Evolutionary conservation across 2,797 vertebrate genomes (phyloP), one percentile per base, ranked within the genome.

Genomic region (Scolopax bukidnonensis): DNA sequence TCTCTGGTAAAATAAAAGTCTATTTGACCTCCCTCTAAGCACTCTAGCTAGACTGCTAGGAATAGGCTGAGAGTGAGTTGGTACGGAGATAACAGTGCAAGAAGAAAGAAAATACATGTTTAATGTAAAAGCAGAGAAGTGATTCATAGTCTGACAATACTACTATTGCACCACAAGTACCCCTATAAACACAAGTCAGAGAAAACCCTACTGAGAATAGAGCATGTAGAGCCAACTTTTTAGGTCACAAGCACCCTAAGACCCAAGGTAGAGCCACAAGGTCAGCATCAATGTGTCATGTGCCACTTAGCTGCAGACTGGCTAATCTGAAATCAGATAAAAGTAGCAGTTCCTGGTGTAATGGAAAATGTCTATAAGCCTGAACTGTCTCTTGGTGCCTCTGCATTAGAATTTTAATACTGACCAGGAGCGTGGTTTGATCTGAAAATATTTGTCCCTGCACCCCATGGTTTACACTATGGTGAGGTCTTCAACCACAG

Each of bases 391-490:
- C 32, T 73, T 60, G 41, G 16, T 79, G 41, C 33, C 38, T 16
- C 18, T 61, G 33, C 18, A 14, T 33, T 38, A 21, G 3, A 19
- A 10, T 68, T 87, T 77, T 9, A 81, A 65, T 27, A 11, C 19
- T 53, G 33, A 19, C 6, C 56, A 83, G n/a, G 33, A 30, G 2
- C 11, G 4, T 20, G 16, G n/a, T 28, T 64, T 56, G 61, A n/a
- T 54, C 24, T 12, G 53, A 87, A 84, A 90, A 56, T 47, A 14
- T 57, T 24, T 8, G 8, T 75, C 16, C 23, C 7, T 0, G 0
- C 1, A 5, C 32, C 4, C 15, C 1, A 0, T 50, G 36, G 16
- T 63, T 81, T 83, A 36, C 5, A 6, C 9, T 9, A 3, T 18
- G 9, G 24, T 70, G n/a, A 89, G n/a, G 9, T 64, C 15, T 89